A percentile compares a stretch with the other conserved stretches of the same genome.
phyloP scores from a whole-genome alignment of 2,888 invertebrate genomes.

The Diabrotica balteata region DNA sequence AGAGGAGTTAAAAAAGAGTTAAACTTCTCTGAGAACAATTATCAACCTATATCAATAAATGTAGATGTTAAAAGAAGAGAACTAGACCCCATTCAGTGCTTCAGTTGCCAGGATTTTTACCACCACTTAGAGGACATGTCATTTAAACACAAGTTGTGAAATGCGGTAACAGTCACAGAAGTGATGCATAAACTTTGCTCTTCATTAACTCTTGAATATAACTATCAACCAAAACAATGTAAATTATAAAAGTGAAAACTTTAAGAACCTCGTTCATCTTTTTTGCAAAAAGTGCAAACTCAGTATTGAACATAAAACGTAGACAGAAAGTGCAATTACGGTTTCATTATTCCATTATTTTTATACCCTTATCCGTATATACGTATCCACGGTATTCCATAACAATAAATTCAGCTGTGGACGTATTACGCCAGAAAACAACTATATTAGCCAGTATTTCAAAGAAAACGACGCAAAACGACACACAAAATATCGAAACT shows the following conservation, averaged over 20 bases:
- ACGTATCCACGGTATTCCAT: slow-evolving; percentile 16
- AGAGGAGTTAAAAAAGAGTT: too few relatives aligned
- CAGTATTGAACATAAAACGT: slow-evolving; percentile 20
- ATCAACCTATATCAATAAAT: too few relatives aligned
- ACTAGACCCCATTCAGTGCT: too few relatives aligned
- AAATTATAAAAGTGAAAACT: not conserved
- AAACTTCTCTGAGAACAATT: too few relatives aligned
- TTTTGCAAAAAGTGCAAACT: slow-evolving; percentile 15
- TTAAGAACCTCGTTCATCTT: slow-evolving; percentile 5
- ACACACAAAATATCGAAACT: slow-evolving; percentile 23
- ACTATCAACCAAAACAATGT: too few relatives aligned
- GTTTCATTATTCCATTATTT: slow-evolving; percentile 30
- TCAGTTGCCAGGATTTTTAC: too few relatives aligned
- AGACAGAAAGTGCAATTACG: slow-evolving; percentile 24
- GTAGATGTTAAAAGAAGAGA: too few relatives aligned
- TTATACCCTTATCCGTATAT: slow-evolving; percentile 19
- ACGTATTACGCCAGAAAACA: slow-evolving; percentile 30
- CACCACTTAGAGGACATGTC: too few relatives aligned
- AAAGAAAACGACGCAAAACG: slow-evolving; percentile 29
- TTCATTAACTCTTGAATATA: too few relatives aligned
- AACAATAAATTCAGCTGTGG: slow-evolving; percentile 28
- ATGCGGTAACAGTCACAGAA: too few relatives aligned
- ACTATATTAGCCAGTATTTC: slow-evolving; percentile 32
- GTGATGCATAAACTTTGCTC: too few relatives aligned
- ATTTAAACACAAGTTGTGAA: too few relatives aligned